These are phyloP conservation scores for Cyaniris semiargus DNA, from an alignment of 2,888 invertebrate genomes.

Conservation along the genomic window DNA sequence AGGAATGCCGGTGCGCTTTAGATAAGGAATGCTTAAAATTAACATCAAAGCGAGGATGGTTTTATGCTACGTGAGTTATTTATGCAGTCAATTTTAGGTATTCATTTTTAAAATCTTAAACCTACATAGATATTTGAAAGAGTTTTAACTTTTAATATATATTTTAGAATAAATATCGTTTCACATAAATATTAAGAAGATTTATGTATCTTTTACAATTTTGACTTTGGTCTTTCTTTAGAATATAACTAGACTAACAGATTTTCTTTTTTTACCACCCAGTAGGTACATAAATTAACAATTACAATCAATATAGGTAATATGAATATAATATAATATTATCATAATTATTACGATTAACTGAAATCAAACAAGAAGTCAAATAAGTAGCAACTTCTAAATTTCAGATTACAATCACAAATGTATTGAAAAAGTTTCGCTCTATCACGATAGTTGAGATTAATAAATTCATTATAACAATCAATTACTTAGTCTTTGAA, in stretches of 20 bases:
- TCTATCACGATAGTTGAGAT: background rate
- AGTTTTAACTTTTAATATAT: conserved; percentile 16
- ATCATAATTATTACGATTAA: background rate
- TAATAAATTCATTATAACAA: background rate
- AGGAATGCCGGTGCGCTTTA: conserved; percentile 26
- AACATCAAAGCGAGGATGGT: conserved; percentile 20
- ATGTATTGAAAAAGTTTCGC: background rate
- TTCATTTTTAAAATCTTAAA: background rate
- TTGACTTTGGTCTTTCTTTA: conserved; percentile 5
- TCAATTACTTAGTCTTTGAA: background rate
- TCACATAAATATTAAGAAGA: conserved; percentile 14
- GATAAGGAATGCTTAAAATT: conserved; percentile 23
- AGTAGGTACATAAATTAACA: conserved; percentile 1
- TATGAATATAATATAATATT: background rate
- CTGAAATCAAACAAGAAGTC: background rate
- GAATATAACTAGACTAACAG: background rate
- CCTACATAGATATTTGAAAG: conserved; percentile 4
- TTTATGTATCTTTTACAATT: background rate
- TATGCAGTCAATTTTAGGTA: conserved; percentile 11
- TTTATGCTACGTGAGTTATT: background rate
- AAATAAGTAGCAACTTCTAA: background rate
- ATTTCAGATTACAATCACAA: background rate
- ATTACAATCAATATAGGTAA: background rate
- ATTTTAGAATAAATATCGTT: conserved; percentile 1
- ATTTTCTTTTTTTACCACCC: background rate